Conservation (phyloP, 2,888 invertebrate genomes). For the Lepidocyrtinus sp. region DNA sequence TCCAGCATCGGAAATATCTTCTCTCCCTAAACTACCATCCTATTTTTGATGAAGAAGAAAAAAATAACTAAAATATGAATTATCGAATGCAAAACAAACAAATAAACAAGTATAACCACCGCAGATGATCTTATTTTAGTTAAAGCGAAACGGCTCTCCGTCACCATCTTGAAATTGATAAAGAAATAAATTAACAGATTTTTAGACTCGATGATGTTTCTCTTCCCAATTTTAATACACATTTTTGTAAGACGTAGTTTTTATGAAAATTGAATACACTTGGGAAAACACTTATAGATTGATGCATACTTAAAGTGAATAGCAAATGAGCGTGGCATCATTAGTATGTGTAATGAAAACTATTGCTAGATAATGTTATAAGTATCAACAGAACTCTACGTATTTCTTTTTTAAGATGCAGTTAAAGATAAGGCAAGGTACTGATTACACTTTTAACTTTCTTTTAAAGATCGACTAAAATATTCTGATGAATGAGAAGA, state of each 20-base stretch:
- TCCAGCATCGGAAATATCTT: slow-evolving; percentile 62
- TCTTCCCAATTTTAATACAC: too few species aligned
- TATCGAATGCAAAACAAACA: slow-evolving; percentile 16
- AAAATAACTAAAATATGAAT: slow-evolving; percentile 34
- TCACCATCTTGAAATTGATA: slow-evolving; percentile 3
- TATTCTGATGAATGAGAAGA: too few species aligned
- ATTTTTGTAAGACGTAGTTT: neutral
- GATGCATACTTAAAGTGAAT: neutral
- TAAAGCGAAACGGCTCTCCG: neutral
- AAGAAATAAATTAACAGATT: too few species aligned
- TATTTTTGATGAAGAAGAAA: neutral
- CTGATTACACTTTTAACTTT: too few species aligned
- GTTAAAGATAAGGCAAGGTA: too few species aligned
- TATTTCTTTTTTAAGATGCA: too few species aligned
- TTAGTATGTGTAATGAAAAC: too few species aligned
- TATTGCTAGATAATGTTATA: too few species aligned
- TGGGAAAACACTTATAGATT: neutral
- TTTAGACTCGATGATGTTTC: too few species aligned
- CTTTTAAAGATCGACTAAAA: too few species aligned
- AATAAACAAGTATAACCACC: slow-evolving; percentile 26
- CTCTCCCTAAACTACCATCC: slow-evolving; percentile 38
- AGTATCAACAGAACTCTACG: too few species aligned
- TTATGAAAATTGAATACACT: neutral
- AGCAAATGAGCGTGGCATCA: too few species aligned
- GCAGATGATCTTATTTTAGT: slow-evolving; percentile 28